Percentiles rank a stretch among this genome's conserved stretches.
Evolutionary conservation across 2,888 invertebrate genomes (phyloP).

Genomic region (Drosophila hamatofila): DNA sequence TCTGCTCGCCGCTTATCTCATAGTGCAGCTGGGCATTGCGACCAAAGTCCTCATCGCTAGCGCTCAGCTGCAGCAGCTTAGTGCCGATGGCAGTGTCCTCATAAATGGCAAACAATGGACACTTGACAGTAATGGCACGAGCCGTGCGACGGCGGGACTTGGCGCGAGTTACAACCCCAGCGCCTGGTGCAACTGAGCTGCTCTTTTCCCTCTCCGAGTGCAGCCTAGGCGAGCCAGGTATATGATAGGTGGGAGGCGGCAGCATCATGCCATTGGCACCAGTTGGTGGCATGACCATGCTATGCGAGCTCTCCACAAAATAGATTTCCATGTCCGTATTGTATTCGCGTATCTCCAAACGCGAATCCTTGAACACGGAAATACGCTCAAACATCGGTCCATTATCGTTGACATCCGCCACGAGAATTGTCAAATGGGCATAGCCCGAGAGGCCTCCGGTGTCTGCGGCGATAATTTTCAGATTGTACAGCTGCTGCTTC

Average conservation of each 20-base stretch:
- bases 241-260: slow-evolving; percentile 76
- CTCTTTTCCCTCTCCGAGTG: slow-evolving; percentile 53
- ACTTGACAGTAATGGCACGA: slow-evolving; percentile 65
- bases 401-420: slow-evolving; percentile 94
- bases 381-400: slow-evolving; percentile 90
- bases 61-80: slow-evolving; percentile 89
- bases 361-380: slow-evolving; percentile 89
- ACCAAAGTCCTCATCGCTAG: slow-evolving; percentile 90
- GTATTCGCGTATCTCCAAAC: slow-evolving; percentile 88
- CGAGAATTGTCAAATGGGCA: slow-evolving; percentile 89
- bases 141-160: slow-evolving; percentile 65
- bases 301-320: slow-evolving; percentile 82
- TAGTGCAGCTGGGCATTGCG: slow-evolving; percentile 90
- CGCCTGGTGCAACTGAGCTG: slow-evolving; percentile 5
- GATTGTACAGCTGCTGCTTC: slow-evolving; percentile 88
- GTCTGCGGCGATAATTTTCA: slow-evolving; percentile 91
- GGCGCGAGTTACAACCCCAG: slow-evolving; percentile 47
- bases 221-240: slow-evolving; percentile 83
- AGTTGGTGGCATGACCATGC: slow-evolving; percentile 48
- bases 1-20: slow-evolving; percentile 89
- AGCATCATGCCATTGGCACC: slow-evolving; percentile 67
- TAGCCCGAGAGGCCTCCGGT: slow-evolving; percentile 91
- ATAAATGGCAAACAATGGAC: slow-evolving; percentile 89
- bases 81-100: slow-evolving; percentile 91
- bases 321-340: slow-evolving; percentile 86